Evolutionary conservation across 2,797 vertebrate genomes (phyloP).

Genomic region (Choloepus didactylus): DNA sequence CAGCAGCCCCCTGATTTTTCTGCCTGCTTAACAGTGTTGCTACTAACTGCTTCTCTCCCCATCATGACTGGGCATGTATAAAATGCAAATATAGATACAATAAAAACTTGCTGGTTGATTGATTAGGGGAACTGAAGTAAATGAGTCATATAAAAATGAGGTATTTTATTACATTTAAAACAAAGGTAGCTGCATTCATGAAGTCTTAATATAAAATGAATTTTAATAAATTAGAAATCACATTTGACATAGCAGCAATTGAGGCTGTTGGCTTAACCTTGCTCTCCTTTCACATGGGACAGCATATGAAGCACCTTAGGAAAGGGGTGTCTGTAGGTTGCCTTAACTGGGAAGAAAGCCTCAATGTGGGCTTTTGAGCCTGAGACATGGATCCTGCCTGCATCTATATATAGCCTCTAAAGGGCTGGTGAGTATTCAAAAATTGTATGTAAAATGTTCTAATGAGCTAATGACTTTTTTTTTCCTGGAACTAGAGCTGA

Average conservation of each 20-base stretch:
- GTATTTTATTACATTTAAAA: constrained; percentile 19
- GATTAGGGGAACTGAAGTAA: background rate
- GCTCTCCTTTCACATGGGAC: background rate
- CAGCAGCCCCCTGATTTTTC: background rate
- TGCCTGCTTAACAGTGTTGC: background rate
- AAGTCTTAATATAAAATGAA: background rate
- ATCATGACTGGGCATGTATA: background rate
- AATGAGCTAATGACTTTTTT: background rate
- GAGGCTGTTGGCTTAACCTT: background rate
- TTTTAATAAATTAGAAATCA: constrained; percentile 29
- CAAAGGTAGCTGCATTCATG: background rate
- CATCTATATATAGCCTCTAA: background rate
- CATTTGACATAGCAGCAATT: background rate
- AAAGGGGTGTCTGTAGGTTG: background rate
- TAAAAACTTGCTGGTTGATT: background rate
- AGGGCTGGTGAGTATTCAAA: background rate
- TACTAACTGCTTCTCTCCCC: background rate
- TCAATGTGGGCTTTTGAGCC: background rate
- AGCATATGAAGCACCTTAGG: background rate
- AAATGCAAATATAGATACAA: background rate
- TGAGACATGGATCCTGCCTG: background rate
- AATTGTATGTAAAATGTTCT: background rate
- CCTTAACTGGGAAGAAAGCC: background rate
- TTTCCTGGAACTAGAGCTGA: background rate
- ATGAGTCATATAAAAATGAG: background rate